Evolutionary conservation across 2,888 invertebrate genomes (phyloP).

Genomic region (Dicyrtoma fusca): DNA sequence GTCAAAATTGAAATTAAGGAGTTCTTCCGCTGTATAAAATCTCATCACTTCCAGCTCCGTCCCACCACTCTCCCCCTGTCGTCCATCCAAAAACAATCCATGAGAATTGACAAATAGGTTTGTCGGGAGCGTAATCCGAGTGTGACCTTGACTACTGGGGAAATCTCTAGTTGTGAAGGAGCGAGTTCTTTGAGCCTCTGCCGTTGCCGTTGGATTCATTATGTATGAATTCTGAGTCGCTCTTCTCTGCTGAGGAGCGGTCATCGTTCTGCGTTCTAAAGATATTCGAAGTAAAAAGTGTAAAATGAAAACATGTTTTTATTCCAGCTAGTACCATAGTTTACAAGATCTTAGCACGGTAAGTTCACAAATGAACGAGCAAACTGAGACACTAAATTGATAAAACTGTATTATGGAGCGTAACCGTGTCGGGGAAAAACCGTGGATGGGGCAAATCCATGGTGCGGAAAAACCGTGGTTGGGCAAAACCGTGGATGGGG

Average conservation of each 20-base stretch:
- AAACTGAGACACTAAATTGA: not conserved
- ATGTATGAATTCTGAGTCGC: conserved; percentile 22
- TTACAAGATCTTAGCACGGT: not conserved
- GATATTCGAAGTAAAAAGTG: no score
- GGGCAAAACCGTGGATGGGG: no score
- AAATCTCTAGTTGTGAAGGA: not conserved
- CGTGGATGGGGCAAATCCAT: no score
- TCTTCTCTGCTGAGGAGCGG: no score
- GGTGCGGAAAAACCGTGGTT: no score
- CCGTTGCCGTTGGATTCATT: conserved; percentile 12
- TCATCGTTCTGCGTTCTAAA: no score
- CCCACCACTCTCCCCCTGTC: no score
- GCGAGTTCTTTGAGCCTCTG: not conserved
- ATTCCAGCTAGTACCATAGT: not conserved
- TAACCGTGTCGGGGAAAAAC: no score
- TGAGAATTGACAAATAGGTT: not conserved
- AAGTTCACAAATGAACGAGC: not conserved
- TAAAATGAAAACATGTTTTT: not conserved
- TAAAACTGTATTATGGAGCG: no score
- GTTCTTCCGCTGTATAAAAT: conserved; percentile 34
- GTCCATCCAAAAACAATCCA: not conserved
- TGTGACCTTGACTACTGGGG: conserved; percentile 4
- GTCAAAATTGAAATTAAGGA: conserved; percentile 24
- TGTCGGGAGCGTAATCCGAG: not conserved
- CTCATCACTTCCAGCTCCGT: conserved; percentile 6